A percentile compares a stretch with the other conserved stretches of the same genome.
phyloP scores from a whole-genome alignment of 2,797 vertebrate genomes.

The Hydrocynus forskahlii region DNA sequence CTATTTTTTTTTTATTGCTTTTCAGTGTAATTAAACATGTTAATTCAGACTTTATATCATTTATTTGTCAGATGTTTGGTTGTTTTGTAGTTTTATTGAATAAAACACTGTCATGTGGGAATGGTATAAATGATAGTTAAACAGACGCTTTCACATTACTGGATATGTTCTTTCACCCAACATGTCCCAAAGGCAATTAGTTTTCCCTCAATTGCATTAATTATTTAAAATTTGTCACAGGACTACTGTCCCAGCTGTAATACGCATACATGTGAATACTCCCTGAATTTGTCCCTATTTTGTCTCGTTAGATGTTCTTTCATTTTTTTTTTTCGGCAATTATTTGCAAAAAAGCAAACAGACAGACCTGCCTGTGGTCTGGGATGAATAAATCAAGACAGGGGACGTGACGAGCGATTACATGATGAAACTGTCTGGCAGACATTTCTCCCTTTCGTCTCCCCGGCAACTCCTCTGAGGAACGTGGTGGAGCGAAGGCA shows the following conservation, averaged over 20 bases:
- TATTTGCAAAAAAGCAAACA: slow-evolving; percentile 9
- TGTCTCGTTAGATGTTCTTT: neutral
- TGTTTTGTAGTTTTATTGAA: neutral
- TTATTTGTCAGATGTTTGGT: neutral
- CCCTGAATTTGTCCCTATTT: neutral
- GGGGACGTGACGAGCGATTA: slow-evolving; percentile 41
- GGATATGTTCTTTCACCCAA: neutral
- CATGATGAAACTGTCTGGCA: slow-evolving; percentile 40
- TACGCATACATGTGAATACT: neutral
- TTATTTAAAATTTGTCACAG: neutral
- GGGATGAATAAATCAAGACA: slow-evolving; percentile 32
- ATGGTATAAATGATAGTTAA: neutral
- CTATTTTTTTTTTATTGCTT: neutral
- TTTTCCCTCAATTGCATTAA: neutral
- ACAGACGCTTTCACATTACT: neutral
- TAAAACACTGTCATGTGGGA: neutral
- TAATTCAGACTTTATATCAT: neutral
- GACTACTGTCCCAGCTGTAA: too few relatives aligned
- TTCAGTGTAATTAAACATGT: neutral
- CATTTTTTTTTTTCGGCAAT: neutral
- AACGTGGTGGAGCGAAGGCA: neutral
- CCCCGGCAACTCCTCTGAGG: slow-evolving; percentile 25
- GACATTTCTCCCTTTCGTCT: slow-evolving; percentile 5
- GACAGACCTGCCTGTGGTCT: slow-evolving; percentile 17
- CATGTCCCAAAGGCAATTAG: neutral